phyloP scores from a whole-genome alignment of 2,888 invertebrate genomes.

The Lithophane leautieri region DNA sequence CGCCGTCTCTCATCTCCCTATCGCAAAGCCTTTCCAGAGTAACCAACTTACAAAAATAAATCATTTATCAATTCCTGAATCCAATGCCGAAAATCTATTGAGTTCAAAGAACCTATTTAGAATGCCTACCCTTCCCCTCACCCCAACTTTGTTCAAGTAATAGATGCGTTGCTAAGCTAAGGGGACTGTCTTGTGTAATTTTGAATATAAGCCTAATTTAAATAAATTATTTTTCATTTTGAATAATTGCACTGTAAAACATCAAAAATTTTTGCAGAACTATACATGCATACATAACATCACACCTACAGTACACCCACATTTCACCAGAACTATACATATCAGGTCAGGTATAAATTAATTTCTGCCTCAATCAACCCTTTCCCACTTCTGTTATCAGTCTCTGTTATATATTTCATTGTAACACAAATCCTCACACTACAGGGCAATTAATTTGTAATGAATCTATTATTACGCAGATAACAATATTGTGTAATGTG shows the following conservation, averaged over 20 bases:
- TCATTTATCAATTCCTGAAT: neutral
- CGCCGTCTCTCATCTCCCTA: too few species aligned
- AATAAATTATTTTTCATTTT: neutral
- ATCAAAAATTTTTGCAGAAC: neutral
- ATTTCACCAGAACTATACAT: neutral
- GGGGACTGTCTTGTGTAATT: neutral
- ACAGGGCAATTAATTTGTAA: slow-evolving; percentile 36
- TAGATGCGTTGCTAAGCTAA: neutral
- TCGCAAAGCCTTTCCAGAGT: too few species aligned
- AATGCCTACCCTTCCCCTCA: neutral
- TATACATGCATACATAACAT: too few species aligned
- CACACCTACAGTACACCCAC: too few species aligned
- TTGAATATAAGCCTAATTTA: neutral
- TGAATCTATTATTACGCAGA: slow-evolving; percentile 49
- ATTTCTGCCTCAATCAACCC: neutral
- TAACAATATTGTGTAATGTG: slow-evolving; percentile 44
- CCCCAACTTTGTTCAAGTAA: neutral
- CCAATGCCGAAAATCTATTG: neutral
- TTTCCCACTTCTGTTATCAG: slow-evolving; percentile 31
- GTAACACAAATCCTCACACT: slow-evolving; percentile 30
- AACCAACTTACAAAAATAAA: neutral
- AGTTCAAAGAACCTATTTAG: neutral
- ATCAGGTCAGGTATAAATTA: neutral
- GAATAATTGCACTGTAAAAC: neutral
- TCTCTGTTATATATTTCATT: slow-evolving; percentile 18